Conservation (phyloP, 2,113 vertebrate species). For the Cyanocitta stelleri region DNA sequence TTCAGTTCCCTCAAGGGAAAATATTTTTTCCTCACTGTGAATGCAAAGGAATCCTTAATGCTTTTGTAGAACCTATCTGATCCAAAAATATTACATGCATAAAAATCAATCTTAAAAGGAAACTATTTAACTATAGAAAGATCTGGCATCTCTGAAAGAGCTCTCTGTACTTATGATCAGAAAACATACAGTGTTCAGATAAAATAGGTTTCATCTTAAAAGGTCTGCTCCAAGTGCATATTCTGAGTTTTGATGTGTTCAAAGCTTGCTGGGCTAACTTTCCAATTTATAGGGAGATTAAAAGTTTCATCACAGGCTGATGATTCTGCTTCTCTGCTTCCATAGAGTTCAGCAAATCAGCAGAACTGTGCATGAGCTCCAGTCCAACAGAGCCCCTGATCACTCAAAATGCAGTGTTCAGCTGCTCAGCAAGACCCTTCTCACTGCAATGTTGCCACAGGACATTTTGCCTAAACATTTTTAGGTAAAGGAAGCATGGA, state of each 20-base stretch:
- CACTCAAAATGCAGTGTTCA: background rate
- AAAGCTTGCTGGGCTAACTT: background rate
- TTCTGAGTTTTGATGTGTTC: background rate
- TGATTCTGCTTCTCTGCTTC: background rate
- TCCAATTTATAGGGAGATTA: background rate
- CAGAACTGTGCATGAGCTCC: background rate
- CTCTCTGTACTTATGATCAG: background rate
- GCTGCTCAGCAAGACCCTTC: background rate
- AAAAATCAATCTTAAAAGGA: background rate
- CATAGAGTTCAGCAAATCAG: background rate
- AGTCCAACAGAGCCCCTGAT: background rate
- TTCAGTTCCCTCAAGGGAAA: background rate
- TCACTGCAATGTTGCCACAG: fast-evolving
- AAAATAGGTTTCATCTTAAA: background rate
- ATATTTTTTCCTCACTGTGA: background rate
- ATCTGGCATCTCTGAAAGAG: background rate
- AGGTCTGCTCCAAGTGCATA: background rate
- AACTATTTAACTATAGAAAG: background rate
- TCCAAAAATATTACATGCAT: background rate
- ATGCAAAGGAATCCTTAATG: background rate
- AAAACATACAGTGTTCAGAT: background rate
- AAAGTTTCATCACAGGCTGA: constrained; percentile 5
- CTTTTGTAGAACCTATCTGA: background rate
- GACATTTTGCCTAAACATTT: background rate
- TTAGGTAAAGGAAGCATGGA: background rate